Conservation (phyloP, 2,888 invertebrate genomes). For the Omphaloscelis lunosa region DNA sequence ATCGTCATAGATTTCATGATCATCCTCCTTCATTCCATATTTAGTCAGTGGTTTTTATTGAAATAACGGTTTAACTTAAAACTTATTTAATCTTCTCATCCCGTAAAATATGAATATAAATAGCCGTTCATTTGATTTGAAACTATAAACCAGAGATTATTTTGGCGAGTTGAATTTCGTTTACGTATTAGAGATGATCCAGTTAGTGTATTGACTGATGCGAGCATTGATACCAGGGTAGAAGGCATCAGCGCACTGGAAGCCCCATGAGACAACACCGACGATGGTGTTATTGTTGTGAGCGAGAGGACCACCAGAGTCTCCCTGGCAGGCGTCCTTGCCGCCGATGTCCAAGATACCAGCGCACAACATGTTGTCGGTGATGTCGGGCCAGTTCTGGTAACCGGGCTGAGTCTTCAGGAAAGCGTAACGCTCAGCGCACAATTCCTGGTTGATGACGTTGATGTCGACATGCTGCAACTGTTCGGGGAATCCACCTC, state of each 20-base stretch:
- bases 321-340: slow-evolving; percentile 75
- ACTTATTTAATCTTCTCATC: slow-evolving; percentile 10
- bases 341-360: slow-evolving; percentile 79
- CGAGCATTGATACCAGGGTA: slow-evolving; percentile 76
- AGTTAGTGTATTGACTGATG: slow-evolving; percentile 67
- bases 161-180: slow-evolving; percentile 3
- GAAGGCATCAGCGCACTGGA: slow-evolving; percentile 64
- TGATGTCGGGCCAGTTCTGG: slow-evolving; percentile 71
- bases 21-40: background rate
- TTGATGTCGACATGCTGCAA: slow-evolving; percentile 75
- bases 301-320: slow-evolving; percentile 80
- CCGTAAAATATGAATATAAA: background rate
- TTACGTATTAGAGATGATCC: slow-evolving; percentile 39
- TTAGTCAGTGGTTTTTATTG: background rate
- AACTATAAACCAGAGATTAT: slow-evolving; percentile 18
- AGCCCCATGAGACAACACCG: slow-evolving; percentile 76
- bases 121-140: background rate
- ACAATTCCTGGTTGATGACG: slow-evolving; percentile 76
- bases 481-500: slow-evolving; percentile 66
- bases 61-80: slow-evolving; percentile 12
- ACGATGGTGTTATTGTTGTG: slow-evolving; percentile 72
- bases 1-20: background rate
- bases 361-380: slow-evolving; percentile 81
- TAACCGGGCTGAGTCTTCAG: slow-evolving; percentile 70
- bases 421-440: slow-evolving; percentile 76